These are phyloP conservation scores for Drosophila dives DNA, from an alignment of 2,888 invertebrate genomes.

Conservation along the genomic window DNA sequence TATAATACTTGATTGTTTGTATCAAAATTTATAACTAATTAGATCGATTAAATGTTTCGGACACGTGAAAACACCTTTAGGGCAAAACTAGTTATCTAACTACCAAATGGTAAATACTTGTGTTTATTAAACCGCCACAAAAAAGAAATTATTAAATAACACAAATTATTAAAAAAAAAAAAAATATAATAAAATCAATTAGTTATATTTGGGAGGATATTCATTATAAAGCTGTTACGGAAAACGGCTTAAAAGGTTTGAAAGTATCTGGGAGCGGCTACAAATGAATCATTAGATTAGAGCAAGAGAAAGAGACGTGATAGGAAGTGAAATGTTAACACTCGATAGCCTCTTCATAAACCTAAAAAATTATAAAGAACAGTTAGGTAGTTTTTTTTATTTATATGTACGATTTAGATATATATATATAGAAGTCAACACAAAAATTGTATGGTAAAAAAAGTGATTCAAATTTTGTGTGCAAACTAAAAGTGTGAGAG, in stretches of 20 bases:
- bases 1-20: constrained; percentile 24
- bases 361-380: not conserved
- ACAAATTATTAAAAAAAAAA: constrained; percentile 13
- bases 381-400: not conserved
- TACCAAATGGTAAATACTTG: constrained; percentile 46
- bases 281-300: not conserved
- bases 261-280: not conserved
- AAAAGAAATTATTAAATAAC: constrained; percentile 49
- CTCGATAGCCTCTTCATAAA: not conserved
- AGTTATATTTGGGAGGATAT: not conserved
- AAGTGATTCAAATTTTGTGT: too few relatives aligned
- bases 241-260: not conserved
- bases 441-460: too few relatives aligned
- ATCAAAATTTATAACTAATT: constrained; percentile 42
- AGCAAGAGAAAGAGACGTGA: not conserved
- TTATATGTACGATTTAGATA: not conserved
- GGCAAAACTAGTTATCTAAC: constrained; percentile 48
- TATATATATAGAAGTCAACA: not conserved
- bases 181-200: not conserved
- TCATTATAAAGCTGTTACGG: not conserved
- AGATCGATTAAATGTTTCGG: constrained; percentile 58
- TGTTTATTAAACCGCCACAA: constrained; percentile 51
- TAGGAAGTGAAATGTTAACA: not conserved
- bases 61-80: constrained; percentile 60
- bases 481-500: too few relatives aligned